Evolutionary conservation across 2,888 invertebrate genomes (phyloP).

Genomic region (Hirtodrosophila cameraria): DNA sequence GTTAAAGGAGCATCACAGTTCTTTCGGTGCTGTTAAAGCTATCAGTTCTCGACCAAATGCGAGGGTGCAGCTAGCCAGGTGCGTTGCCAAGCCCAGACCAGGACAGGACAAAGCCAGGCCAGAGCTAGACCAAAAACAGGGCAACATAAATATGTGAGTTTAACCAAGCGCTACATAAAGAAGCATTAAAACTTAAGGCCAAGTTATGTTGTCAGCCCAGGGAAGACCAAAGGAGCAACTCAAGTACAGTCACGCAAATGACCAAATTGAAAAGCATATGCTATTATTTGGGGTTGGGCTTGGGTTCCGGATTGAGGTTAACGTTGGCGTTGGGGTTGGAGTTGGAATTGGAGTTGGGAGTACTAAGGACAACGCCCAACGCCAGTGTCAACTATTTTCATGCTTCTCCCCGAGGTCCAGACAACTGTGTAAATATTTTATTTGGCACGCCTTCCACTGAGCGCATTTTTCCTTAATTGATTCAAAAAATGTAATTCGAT

Average conservation of each 20-base stretch:
- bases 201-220: constrained; percentile 23
- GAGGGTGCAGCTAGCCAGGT: constrained; percentile 4
- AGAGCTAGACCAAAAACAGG: not conserved
- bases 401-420: constrained; percentile 20
- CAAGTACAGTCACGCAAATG: constrained; percentile 51
- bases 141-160: constrained; percentile 32
- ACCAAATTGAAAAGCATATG: constrained; percentile 41
- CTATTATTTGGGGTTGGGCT: not conserved
- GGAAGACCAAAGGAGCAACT: constrained; percentile 10
- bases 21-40: constrained; percentile 14
- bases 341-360: not conserved
- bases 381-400: constrained; percentile 46
- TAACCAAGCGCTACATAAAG: constrained; percentile 49
- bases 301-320: not conserved
- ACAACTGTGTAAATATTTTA: constrained; percentile 56
- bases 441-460: constrained; percentile 46
- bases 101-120: not conserved
- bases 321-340: constrained; percentile 8
- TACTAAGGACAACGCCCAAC: constrained; percentile 51
- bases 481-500: constrained; percentile 58
- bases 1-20: not conserved
- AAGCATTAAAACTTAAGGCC: constrained; percentile 52
- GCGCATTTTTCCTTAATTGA: constrained; percentile 60
- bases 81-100: constrained; percentile 28
- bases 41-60: not conserved